phyloP scores from a whole-genome alignment of 1,140 invertebrate species.

The Neelides sp. region DNA sequence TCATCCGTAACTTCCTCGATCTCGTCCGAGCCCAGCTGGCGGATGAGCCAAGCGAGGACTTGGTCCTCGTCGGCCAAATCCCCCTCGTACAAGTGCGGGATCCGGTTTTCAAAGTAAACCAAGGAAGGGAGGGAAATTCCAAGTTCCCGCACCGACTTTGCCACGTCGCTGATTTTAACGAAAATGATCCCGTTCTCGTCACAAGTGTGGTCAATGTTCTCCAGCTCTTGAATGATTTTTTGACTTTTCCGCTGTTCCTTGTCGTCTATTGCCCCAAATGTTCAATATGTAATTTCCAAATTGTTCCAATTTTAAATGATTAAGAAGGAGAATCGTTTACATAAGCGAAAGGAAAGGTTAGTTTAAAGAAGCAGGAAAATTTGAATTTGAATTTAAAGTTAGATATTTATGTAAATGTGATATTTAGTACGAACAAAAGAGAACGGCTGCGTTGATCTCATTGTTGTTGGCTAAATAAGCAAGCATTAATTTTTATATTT shows the following conservation, averaged over 20 bases:
- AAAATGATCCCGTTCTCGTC: constrained; percentile 83
- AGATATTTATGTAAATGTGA: constrained; percentile 3
- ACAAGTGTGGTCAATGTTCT: constrained; percentile 89
- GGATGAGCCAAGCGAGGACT: constrained; percentile 39
- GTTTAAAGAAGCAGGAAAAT: background rate
- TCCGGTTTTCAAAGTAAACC: constrained; percentile 74
- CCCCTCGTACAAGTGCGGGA: constrained; percentile 78
- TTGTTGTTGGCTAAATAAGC: no score
- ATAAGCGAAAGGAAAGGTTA: background rate
- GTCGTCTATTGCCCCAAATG: constrained; percentile 53
- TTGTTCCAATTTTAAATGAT: no score
- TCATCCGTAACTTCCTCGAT: constrained; percentile 63
- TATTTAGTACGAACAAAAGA: constrained; percentile 25
- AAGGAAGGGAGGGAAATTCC: constrained; percentile 58
- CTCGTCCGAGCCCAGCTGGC: constrained; percentile 37
- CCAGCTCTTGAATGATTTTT: constrained; percentile 69
- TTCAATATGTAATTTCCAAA: no score
- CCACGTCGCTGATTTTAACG: constrained; percentile 79
- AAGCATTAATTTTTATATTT: background rate
- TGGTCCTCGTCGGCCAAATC: constrained; percentile 84
- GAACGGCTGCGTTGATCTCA: no score
- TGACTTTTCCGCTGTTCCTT: constrained; percentile 82
- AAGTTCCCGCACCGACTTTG: constrained; percentile 78
- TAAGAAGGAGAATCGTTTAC: background rate
- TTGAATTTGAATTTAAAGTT: constrained; percentile 8